phyloP scores from a whole-genome alignment of 2,888 invertebrate species.

The Tigriopus californicus region DNA sequence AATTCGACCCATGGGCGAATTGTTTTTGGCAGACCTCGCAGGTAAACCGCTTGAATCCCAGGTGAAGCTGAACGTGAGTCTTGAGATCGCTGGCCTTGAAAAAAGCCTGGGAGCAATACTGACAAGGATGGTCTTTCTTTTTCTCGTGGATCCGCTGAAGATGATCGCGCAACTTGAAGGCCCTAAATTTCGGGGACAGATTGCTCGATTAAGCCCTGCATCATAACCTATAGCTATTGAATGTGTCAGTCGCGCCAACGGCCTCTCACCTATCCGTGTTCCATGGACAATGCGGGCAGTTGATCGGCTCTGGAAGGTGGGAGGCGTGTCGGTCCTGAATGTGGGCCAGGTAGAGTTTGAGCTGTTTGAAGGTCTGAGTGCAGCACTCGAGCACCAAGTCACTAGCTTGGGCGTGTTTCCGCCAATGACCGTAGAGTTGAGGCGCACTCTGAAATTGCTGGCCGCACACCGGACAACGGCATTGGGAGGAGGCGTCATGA shows the following conservation, averaged over 20 bases:
- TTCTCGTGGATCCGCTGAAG: conserved; percentile 28
- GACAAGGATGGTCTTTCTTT: conserved; percentile 26
- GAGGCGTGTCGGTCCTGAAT: too few relatives aligned
- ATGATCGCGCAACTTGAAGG: conserved; percentile 21
- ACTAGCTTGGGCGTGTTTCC: background rate
- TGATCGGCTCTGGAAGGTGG: too few relatives aligned
- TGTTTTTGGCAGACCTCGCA: conserved; percentile 29
- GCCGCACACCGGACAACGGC: background rate
- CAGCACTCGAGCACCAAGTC: too few relatives aligned
- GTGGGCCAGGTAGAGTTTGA: too few relatives aligned
- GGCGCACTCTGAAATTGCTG: background rate
- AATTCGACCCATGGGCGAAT: conserved; percentile 30
- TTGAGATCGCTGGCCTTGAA: conserved; percentile 29
- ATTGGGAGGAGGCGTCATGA: too few relatives aligned
- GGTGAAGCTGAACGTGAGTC: conserved; percentile 29
- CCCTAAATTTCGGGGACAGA: too few relatives aligned
- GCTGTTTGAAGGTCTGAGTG: too few relatives aligned
- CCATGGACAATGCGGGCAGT: too few relatives aligned
- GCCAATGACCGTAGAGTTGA: background rate
- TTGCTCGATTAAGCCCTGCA: too few relatives aligned
- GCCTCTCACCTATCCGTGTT: too few relatives aligned
- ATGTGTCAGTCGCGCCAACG: too few relatives aligned
- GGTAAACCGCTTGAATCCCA: conserved; percentile 28
- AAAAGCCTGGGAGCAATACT: conserved; percentile 27
- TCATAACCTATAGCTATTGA: too few relatives aligned